Percentiles rank a stretch among this genome's conserved stretches.
phyloP scores from a whole-genome alignment of 2,888 invertebrate species.

The Drosophila nr. medialis region DNA sequence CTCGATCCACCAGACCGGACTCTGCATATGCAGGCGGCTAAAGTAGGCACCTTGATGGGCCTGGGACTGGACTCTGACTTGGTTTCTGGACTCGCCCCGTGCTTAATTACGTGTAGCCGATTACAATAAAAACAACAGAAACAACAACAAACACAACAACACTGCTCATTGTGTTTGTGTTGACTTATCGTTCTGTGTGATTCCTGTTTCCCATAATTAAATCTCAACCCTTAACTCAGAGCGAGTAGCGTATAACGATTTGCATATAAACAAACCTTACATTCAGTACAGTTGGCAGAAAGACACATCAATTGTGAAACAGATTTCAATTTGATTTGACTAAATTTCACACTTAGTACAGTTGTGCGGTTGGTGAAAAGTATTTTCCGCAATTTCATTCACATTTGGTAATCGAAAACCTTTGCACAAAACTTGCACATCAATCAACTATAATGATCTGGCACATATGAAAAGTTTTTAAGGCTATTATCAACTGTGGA shows the following conservation, averaged over 20 bases:
- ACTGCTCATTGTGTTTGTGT: slow-evolving; percentile 42
- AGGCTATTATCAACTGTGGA: slow-evolving; percentile 80
- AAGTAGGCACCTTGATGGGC: slow-evolving; percentile 47
- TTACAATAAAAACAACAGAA: slow-evolving; percentile 48
- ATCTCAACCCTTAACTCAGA: slow-evolving; percentile 70
- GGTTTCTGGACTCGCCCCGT: slow-evolving; percentile 44
- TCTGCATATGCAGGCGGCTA: slow-evolving; percentile 55
- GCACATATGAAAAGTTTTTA: slow-evolving; percentile 67
- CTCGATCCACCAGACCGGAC: slow-evolving; percentile 1
- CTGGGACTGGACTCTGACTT: slow-evolving; percentile 54
- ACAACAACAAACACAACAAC: slow-evolving; percentile 5
- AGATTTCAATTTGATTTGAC: background rate
- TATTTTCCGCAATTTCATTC: slow-evolving; percentile 5
- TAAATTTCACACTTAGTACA: slow-evolving; percentile 44
- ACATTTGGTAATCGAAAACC: slow-evolving; percentile 47
- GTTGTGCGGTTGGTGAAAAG: slow-evolving; percentile 28
- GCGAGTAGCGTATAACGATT: slow-evolving; percentile 46
- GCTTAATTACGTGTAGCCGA: slow-evolving; percentile 82
- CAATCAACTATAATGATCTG: slow-evolving; percentile 76
- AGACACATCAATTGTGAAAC: background rate
- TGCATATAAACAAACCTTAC: slow-evolving; percentile 22
- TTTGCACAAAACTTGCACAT: slow-evolving; percentile 40
- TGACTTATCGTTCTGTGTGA: slow-evolving; percentile 60
- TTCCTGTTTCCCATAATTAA: slow-evolving; percentile 79
- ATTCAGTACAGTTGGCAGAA: slow-evolving; percentile 34